A percentile compares a stretch with the other conserved stretches of the same genome.
Conservation (phyloP, 1,140 invertebrate genomes). For the Pogonomyrmex barbatus region DNA sequence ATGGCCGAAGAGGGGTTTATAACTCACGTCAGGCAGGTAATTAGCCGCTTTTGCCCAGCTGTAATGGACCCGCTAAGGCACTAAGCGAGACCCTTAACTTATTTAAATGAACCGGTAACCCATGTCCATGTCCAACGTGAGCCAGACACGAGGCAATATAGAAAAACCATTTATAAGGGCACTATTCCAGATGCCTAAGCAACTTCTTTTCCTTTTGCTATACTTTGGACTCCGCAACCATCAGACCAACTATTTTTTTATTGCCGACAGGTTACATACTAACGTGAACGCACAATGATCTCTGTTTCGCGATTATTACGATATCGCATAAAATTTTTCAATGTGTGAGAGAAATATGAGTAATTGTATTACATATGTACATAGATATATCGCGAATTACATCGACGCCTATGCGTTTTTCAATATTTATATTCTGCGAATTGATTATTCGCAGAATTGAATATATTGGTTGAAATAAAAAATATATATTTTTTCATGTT, state of each 20-base stretch:
- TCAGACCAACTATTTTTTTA: conserved; percentile 74
- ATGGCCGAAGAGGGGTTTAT: conserved; percentile 82
- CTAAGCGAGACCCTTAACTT: conserved; percentile 86
- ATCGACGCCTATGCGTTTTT: conserved; percentile 1
- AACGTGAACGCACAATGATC: conserved; percentile 21
- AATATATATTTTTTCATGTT: conserved; percentile 12
- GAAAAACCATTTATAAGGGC: conserved; percentile 86
- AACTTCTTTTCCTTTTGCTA: conserved; percentile 75
- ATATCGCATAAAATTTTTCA: conserved; percentile 43
- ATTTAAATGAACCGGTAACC: conserved; percentile 87
- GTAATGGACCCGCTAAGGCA: conserved; percentile 85
- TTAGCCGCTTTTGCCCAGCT: conserved; percentile 86
- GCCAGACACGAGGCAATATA: conserved; percentile 85
- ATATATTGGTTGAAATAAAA: conserved; percentile 2
- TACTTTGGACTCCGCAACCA: conserved; percentile 71
- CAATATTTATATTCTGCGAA: conserved; percentile 33
- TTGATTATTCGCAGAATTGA: conserved; percentile 12
- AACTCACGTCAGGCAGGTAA: conserved; percentile 87
- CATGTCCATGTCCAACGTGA: conserved; percentile 84
- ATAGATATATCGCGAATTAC: conserved; percentile 30
- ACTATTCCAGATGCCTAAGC: conserved; percentile 81
- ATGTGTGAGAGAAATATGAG: conserved; percentile 20
- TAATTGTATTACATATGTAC: conserved; percentile 9
- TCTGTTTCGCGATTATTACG: conserved; percentile 33
- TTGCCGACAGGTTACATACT: conserved; percentile 70